phyloP scores from a whole-genome alignment of 2,888 invertebrate species.

The Volucella inanis region DNA sequence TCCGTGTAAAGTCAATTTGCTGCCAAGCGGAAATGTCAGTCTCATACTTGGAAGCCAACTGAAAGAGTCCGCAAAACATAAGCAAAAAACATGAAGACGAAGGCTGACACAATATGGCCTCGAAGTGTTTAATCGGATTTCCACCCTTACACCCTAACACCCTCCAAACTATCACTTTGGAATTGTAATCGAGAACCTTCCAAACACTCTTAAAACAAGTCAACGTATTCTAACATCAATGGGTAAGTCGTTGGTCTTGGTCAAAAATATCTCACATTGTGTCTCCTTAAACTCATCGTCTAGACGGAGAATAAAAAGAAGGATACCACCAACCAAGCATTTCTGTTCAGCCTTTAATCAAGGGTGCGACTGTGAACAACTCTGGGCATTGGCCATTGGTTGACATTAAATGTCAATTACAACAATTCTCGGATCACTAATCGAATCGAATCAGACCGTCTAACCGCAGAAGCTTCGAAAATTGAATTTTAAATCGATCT shows the following conservation, averaged over 20 bases:
- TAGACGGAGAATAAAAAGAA: constrained; percentile 16
- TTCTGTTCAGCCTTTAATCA: background rate
- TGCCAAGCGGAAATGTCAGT: too few relatives aligned
- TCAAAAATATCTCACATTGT: background rate
- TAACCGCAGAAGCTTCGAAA: background rate
- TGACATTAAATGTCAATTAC: constrained; percentile 24
- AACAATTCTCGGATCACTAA: background rate
- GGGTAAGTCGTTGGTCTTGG: background rate
- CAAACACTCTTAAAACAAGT: background rate
- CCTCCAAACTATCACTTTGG: background rate
- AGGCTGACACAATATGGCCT: constrained; percentile 18
- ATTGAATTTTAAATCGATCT: constrained; percentile 16
- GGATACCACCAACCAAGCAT: background rate
- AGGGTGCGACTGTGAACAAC: constrained; percentile 16
- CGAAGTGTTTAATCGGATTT: constrained; percentile 42
- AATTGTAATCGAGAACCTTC: background rate
- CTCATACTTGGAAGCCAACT: too few relatives aligned
- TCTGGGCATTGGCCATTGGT: background rate
- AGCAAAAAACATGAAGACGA: background rate
- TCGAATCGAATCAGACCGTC: background rate
- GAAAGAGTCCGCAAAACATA: background rate
- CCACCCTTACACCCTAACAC: background rate
- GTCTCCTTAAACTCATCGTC: background rate
- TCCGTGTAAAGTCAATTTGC: too few relatives aligned
- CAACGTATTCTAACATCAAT: background rate